phyloP scores from a whole-genome alignment of 2,888 invertebrate species.

The Apotomis turbidana region DNA sequence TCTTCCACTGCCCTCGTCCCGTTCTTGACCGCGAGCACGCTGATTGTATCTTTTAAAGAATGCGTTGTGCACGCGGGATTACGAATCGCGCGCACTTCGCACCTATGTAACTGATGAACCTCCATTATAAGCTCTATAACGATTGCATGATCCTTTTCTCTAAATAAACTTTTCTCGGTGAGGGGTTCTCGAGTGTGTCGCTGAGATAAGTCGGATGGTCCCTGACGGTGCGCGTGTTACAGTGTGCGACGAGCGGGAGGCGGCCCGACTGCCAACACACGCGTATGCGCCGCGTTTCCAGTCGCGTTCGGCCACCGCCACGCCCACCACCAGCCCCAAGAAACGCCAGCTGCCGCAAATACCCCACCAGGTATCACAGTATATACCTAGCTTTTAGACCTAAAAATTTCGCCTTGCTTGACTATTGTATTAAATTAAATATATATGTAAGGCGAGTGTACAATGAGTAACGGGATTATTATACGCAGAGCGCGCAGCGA shows the following conservation, averaged over 20 bases:
- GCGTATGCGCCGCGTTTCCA: constrained; percentile 88
- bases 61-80: constrained; percentile 49
- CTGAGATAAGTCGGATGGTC: neutral
- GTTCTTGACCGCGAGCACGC: constrained; percentile 70
- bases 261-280: constrained; percentile 80
- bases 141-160: constrained; percentile 54
- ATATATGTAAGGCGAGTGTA: too few relatives aligned
- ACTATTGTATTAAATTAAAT: too few relatives aligned
- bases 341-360: constrained; percentile 98
- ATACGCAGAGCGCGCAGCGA: constrained; percentile 82
- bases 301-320: constrained; percentile 94
- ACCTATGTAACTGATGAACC: constrained; percentile 43
- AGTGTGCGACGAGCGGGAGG: constrained; percentile 67
- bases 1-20: constrained; percentile 75
- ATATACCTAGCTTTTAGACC: too few relatives aligned
- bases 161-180: constrained; percentile 30
- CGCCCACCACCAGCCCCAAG: constrained; percentile 97
- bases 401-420: too few relatives aligned
- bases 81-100: constrained; percentile 49
- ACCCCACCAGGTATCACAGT: constrained; percentile 83
- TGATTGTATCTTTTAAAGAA: constrained; percentile 53
- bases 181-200: constrained; percentile 2
- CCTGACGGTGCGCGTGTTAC: constrained; percentile 53
- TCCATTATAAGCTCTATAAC: constrained; percentile 49
- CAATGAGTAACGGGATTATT: constrained; percentile 1